Conservation (phyloP, 2,113 vertebrate genomes). For the Tringa solitaria region DNA sequence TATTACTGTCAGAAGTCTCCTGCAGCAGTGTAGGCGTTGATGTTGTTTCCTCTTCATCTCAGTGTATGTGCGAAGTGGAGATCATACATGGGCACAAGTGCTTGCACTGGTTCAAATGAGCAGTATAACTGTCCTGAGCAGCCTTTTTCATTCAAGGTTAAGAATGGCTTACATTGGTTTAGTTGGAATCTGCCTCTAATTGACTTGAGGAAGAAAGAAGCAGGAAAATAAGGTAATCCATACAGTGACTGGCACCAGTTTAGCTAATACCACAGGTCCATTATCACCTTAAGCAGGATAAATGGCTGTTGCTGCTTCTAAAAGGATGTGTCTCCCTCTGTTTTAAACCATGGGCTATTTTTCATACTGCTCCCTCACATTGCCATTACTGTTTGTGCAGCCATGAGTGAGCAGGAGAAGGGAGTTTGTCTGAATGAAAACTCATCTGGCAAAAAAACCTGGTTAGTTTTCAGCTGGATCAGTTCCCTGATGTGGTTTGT, state of each 20-base stretch:
- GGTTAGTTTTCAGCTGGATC: not conserved
- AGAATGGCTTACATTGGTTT: not conserved
- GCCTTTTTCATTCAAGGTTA: not conserved
- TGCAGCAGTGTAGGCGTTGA: fast-evolving
- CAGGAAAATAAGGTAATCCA: not conserved
- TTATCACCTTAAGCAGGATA: not conserved
- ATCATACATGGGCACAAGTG: not conserved
- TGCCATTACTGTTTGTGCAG: not conserved
- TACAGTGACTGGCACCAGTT: not conserved
- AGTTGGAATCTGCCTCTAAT: not conserved
- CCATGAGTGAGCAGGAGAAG: not conserved
- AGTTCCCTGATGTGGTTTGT: not conserved
- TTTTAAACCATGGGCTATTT: not conserved
- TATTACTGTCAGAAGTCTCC: not conserved
- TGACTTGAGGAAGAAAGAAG: not conserved
- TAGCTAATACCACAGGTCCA: not conserved
- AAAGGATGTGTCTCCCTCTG: not conserved
- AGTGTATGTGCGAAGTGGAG: not conserved
- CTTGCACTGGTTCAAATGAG: not conserved
- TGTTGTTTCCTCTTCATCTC: not conserved
- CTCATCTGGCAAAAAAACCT: not conserved
- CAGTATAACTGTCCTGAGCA: not conserved
- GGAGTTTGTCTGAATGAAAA: not conserved
- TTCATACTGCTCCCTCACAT: not conserved
- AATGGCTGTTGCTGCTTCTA: not conserved